Evolutionary conservation across 2,888 invertebrate species (phyloP), one percentile per base, ranked within the genome.

Genomic region (Agrochola lota): DNA sequence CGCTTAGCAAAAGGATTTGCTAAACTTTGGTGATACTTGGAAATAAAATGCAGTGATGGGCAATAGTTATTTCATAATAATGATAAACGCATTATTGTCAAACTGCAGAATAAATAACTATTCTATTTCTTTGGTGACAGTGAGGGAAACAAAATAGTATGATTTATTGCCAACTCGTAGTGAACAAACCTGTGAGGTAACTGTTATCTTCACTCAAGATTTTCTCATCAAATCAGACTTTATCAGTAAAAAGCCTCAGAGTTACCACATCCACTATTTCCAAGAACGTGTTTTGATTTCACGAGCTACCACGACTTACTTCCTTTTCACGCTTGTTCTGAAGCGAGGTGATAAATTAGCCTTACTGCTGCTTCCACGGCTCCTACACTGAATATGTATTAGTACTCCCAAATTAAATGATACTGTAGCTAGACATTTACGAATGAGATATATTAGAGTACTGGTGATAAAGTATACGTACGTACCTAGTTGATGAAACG

Each of bases 321-420:
- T 71, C 72, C 68, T 84, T 66, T 85, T 78, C 71, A 64, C 62
- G 71, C 74, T 55, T 71, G 75, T 79, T 81, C 74, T 81, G 68
- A 71, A 71, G 68, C 71, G 68, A 62, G 71, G 87, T 84, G 79
- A 87, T 88, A 88, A 80, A 86, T 87, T 86, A 77, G 78, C 71
- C 74, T 78, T 71, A 74, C 78, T 70, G 74, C 57, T 77, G 71
- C 74, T 80, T 72, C 66, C 67, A 70, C 86, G 69, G 71, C 55
- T 86, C 68, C 74, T 79, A 63, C 66, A 69, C 77, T 87, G 86
- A 87, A 88, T 87, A 87, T 87, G 87, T 86, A 86, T 86, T 84
- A 88, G 81, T 84, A 71, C 76, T 86, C 68, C 81, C 87, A 87
- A 87, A 88, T 87, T 87, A 87, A 87, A 84, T 77, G 87, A 78